A percentile compares a stretch with the other conserved stretches of the same genome.
Conservation (phyloP, 2,797 vertebrate genomes). For the Acanthiza pusilla region DNA sequence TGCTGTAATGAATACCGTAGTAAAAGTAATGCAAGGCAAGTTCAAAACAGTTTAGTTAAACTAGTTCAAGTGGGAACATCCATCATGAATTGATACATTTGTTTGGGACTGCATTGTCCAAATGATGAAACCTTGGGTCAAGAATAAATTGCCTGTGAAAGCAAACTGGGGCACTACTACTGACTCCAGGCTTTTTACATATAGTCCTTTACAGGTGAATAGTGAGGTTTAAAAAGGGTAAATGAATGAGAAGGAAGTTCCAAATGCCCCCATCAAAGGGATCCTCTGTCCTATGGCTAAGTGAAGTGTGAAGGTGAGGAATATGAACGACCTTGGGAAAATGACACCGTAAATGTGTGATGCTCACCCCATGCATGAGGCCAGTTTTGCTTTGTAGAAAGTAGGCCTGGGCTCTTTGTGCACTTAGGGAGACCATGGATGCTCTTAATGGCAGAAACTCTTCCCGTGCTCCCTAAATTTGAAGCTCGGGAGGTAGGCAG, state of each 20-base stretch:
- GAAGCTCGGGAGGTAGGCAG: background rate
- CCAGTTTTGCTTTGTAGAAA: background rate
- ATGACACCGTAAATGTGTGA: background rate
- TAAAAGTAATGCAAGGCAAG: background rate
- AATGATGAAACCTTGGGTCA: background rate
- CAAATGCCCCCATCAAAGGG: background rate
- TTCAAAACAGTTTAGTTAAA: background rate
- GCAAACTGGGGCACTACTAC: background rate
- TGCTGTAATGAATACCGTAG: background rate
- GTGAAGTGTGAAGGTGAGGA: background rate
- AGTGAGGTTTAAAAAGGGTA: background rate
- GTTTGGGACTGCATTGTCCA: background rate
- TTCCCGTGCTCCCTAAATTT: background rate
- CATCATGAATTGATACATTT: background rate
- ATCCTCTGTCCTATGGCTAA: background rate
- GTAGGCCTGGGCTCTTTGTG: background rate
- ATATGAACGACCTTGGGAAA: background rate
- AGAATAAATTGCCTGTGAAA: background rate
- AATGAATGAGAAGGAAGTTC: background rate
- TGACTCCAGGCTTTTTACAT: background rate
- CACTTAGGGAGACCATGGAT: background rate
- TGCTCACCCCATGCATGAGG: background rate
- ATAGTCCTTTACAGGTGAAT: background rate
- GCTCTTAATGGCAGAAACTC: background rate
- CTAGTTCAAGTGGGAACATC: background rate